Percentiles rank a stretch among this genome's conserved stretches.
Conservation (phyloP, 2,888 invertebrate species). For the Lathronympha strigana region DNA sequence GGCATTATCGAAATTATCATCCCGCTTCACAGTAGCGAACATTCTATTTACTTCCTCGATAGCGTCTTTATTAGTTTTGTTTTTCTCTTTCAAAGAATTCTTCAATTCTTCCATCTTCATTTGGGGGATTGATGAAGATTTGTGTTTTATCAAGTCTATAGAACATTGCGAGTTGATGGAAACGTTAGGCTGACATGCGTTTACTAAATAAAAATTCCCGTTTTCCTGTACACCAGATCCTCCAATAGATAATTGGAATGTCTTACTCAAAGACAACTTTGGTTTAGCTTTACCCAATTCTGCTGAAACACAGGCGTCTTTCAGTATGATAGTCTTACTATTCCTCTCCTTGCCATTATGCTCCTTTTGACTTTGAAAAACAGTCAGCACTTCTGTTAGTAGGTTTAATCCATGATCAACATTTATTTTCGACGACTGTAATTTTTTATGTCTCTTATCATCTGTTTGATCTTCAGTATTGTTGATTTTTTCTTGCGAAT, state of each 20-base stretch:
- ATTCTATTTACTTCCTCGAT: constrained; percentile 76
- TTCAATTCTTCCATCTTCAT: constrained; percentile 77
- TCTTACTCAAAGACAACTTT: constrained; percentile 55
- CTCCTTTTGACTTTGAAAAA: constrained; percentile 69
- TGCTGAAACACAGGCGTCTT: constrained; percentile 64
- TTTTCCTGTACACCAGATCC: constrained; percentile 49
- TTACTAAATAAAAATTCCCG: constrained; percentile 59
- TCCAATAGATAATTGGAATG: constrained; percentile 62
- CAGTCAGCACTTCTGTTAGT: constrained; percentile 72
- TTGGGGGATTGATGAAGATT: constrained; percentile 75
- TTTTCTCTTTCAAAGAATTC: constrained; percentile 65
- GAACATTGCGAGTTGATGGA: constrained; percentile 48
- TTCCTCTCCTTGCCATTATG: constrained; percentile 43
- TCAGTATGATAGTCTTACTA: constrained; percentile 54
- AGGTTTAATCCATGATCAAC: constrained; percentile 60
- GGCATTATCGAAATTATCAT: constrained; percentile 47
- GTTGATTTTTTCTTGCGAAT: constrained; percentile 40
- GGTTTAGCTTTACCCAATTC: constrained; percentile 47
- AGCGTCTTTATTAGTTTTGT: constrained; percentile 64
- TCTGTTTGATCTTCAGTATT: constrained; percentile 37
- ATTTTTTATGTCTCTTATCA: constrained; percentile 50
- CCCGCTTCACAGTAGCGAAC: constrained; percentile 68
- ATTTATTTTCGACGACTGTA: constrained; percentile 63
- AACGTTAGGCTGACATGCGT: constrained; percentile 57
- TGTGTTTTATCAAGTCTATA: constrained; percentile 62